A percentile compares a stretch with the other conserved stretches of the same genome.
Conservation (phyloP, 2,888 invertebrate species). For the Agonopterix alstromeriana region DNA sequence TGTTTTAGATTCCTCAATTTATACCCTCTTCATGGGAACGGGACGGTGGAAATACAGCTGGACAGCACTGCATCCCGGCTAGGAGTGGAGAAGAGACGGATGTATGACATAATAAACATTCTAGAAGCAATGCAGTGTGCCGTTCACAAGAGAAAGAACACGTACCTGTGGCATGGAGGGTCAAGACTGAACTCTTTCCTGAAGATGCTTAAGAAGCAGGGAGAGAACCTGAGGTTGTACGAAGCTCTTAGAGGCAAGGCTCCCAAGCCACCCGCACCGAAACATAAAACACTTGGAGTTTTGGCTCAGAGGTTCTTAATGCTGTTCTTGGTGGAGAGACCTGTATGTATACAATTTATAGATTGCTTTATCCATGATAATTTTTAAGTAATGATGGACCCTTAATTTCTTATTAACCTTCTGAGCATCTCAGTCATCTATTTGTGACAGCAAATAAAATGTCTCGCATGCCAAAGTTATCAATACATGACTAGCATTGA, state of each 20-base stretch:
- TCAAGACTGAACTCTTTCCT: slow-evolving; percentile 76
- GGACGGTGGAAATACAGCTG: slow-evolving; percentile 76
- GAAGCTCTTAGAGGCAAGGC: slow-evolving; percentile 70
- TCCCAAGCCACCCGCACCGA: slow-evolving; percentile 66
- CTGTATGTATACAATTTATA: slow-evolving; percentile 57
- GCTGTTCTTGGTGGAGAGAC: slow-evolving; percentile 80
- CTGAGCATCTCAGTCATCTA: no score
- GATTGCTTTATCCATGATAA: no score
- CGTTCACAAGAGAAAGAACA: slow-evolving; percentile 80
- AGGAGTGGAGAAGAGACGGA: slow-evolving; percentile 81
- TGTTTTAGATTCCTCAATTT: slow-evolving; percentile 71
- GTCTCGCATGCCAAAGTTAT: no score
- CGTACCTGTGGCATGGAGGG: slow-evolving; percentile 83
- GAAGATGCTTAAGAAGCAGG: slow-evolving; percentile 77
- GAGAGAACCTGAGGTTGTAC: slow-evolving; percentile 69
- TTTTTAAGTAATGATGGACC: no score
- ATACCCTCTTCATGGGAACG: slow-evolving; percentile 70
- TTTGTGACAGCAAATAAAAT: no score
- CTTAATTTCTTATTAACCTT: no score
- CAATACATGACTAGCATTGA: no score
- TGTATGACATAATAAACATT: slow-evolving; percentile 86
- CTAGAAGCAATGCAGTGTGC: slow-evolving; percentile 84
- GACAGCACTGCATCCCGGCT: slow-evolving; percentile 79
- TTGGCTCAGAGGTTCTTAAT: slow-evolving; percentile 84
- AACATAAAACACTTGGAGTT: slow-evolving; percentile 81